phyloP scores from a whole-genome alignment of 2,888 invertebrate species.

The Cheilosia pagana region DNA sequence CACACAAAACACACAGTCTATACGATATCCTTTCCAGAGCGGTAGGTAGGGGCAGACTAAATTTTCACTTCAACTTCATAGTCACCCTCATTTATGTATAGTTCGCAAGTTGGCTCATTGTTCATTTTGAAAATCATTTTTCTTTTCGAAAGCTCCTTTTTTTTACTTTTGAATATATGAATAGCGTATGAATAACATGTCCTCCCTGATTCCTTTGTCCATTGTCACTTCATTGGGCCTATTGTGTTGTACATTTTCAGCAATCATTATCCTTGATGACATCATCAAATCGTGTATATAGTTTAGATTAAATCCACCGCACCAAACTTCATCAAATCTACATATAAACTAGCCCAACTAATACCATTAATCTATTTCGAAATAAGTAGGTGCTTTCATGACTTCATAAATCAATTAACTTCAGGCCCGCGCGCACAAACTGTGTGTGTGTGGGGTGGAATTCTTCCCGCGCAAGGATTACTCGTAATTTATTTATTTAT shows the following conservation, averaged over 20 bases:
- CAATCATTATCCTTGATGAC: conserved; percentile 55
- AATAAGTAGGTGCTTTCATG: conserved; percentile 69
- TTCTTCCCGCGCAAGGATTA: conserved; percentile 36
- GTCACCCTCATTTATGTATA: conserved; percentile 8
- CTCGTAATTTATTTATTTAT: conserved; percentile 29
- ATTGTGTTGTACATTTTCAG: conserved; percentile 48
- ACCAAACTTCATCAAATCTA: conserved; percentile 51
- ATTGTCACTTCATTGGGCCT: conserved; percentile 56
- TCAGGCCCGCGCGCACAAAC: neutral
- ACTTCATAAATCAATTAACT: conserved; percentile 73
- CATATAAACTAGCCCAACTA: conserved; percentile 58
- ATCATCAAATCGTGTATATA: conserved; percentile 40
- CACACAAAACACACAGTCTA: conserved; percentile 5
- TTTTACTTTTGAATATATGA: conserved; percentile 18
- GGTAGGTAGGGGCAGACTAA: conserved; percentile 14
- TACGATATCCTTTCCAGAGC: neutral
- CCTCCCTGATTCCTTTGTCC: conserved; percentile 27
- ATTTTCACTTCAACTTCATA: conserved; percentile 26
- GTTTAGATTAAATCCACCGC: conserved; percentile 39
- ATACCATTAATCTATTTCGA: conserved; percentile 66
- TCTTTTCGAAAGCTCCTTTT: neutral
- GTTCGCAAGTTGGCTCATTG: neutral
- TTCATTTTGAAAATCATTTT: conserved; percentile 8
- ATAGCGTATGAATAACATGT: neutral
- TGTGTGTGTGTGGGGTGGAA: conserved; percentile 11